Base-by-base conservation (phyloP, 1,140 invertebrate species). In the Drosophila oshimai region DNA sequence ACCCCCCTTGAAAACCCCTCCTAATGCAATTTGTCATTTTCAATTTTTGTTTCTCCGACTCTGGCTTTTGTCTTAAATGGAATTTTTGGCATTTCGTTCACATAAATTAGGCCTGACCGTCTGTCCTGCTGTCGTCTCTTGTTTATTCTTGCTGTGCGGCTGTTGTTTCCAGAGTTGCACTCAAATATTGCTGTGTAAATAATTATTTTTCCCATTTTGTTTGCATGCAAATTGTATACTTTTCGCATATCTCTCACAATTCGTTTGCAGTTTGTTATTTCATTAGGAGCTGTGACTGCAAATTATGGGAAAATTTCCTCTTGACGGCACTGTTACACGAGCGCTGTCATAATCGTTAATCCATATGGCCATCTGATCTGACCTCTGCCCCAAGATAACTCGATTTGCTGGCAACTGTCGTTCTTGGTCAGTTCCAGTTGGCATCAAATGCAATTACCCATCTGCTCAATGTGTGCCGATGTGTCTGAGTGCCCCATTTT, bases 21-120 rank as follows among this genome's bases (percentile, higher is more conserved):
- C 61, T 87, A 86, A 86, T 86, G 81, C 75, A 86, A 86, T 86
- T 86, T 86, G 80, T 86, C 81, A 86, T 87, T 86, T 87, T 80
- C 71, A 80, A 80, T 76, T 86, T 77, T 61, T 68, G 68, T 36
- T 51, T 33, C 34, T 39, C 26, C 12, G 44, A 54, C 49, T 61
- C 34, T 46, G 39, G 42, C 60, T 36, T 75, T 80, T 80, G 71
- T 71, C 54, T 71, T 50, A 75, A 75, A 86, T 72, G 75, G 80
- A 86, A 84, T 80, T 86, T 86, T 77, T 74, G 71, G 75, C 71
- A 79, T 84, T 78, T 86, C 73, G 60, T 62, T 46, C 65, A 67
- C 65, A 84, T 84, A 86, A 86, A 84, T 84, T 79, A 84, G 50
- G 45, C 67, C 46, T 39, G 62, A 29, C 33, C 13, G 51, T 9